A percentile compares a stretch with the other conserved stretches of the same genome.
Conservation (phyloP, 2,797 vertebrate genomes). For the Epinephelus coioides region DNA sequence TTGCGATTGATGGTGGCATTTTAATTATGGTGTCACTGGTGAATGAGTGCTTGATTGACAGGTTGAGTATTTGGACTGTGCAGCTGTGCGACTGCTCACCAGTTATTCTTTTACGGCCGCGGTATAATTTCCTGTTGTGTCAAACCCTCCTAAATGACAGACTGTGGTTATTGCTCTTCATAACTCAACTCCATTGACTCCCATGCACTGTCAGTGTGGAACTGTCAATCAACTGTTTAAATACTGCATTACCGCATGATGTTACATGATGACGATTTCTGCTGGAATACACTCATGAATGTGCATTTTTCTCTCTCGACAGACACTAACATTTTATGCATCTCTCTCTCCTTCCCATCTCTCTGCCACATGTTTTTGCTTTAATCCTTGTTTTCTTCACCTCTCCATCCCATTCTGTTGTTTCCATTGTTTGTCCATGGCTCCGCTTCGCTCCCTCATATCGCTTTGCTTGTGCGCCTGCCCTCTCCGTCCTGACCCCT, state of each 20-base stretch:
- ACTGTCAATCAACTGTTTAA: conserved; percentile 53
- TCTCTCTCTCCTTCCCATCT: conserved; percentile 86
- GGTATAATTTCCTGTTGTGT: conserved; percentile 45
- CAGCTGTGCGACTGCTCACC: conserved; percentile 15
- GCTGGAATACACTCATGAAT: conserved; percentile 74
- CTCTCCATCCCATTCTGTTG: conserved; percentile 65
- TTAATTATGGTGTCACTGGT: conserved; percentile 21
- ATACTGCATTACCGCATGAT: conserved; percentile 63
- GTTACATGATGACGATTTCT: conserved; percentile 63
- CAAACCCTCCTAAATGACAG: conserved; percentile 21
- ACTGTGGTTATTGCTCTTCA: conserved; percentile 49
- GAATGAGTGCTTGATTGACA: conserved; percentile 28
- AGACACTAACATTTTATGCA: conserved; percentile 87
- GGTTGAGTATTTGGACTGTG: conserved; percentile 14
- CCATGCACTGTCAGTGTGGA: conserved; percentile 59
- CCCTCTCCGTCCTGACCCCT: conserved; percentile 22
- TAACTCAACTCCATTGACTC: conserved; percentile 66
- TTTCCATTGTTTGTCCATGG: conserved; percentile 64
- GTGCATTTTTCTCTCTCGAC: conserved; percentile 79
- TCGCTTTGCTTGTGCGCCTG: conserved; percentile 39
- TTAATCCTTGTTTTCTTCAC: conserved; percentile 55
- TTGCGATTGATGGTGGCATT: conserved; percentile 27
- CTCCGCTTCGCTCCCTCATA: conserved; percentile 59
- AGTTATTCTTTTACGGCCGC: conserved; percentile 24
- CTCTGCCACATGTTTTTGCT: conserved; percentile 67